These are phyloP conservation scores for Felis chaus DNA, from an alignment of 2,113 vertebrate species.

Conservation along the genomic window DNA sequence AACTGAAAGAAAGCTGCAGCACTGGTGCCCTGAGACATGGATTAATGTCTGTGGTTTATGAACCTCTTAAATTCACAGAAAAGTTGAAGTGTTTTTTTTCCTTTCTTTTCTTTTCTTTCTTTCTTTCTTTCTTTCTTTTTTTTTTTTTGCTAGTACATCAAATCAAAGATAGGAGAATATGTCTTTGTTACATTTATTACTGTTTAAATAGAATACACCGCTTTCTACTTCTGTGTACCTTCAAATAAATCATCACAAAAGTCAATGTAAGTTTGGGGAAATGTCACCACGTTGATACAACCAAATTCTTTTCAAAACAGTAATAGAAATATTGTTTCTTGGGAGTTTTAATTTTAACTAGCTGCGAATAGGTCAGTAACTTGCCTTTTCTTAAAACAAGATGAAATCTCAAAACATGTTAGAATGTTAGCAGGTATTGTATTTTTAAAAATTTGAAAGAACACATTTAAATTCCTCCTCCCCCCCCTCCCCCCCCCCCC, in stretches of 20 bases:
- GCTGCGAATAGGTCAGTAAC: conserved; percentile 15
- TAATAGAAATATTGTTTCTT: conserved; percentile 23
- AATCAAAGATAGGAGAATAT: conserved; percentile 51
- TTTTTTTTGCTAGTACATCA: conserved; percentile 55
- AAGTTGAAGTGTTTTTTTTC: conserved; percentile 64
- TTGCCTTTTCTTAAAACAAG: conserved; percentile 53
- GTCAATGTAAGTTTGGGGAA: conserved; percentile 70
- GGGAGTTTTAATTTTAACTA: conserved; percentile 58
- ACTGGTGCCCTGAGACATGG: conserved; percentile 37
- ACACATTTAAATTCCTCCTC: background rate
- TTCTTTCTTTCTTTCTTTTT: no score
- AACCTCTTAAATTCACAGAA: conserved; percentile 61
- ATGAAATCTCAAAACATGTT: conserved; percentile 61
- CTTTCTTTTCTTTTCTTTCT: background rate
- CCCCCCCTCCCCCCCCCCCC: no score
- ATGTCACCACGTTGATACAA: conserved; percentile 61
- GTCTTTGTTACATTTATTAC: conserved; percentile 38
- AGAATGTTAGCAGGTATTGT: conserved; percentile 53
- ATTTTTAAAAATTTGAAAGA: conserved; percentile 53
- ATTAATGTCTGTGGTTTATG: conserved; percentile 72
- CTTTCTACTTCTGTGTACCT: conserved; percentile 47
- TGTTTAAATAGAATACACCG: conserved; percentile 57
- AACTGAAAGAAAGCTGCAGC: conserved; percentile 77
- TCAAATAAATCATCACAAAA: conserved; percentile 60
- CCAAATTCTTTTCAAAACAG: conserved; percentile 59